Base-by-base conservation (phyloP, 2,113 vertebrate species). In the Corythaixoides concolor region DNA sequence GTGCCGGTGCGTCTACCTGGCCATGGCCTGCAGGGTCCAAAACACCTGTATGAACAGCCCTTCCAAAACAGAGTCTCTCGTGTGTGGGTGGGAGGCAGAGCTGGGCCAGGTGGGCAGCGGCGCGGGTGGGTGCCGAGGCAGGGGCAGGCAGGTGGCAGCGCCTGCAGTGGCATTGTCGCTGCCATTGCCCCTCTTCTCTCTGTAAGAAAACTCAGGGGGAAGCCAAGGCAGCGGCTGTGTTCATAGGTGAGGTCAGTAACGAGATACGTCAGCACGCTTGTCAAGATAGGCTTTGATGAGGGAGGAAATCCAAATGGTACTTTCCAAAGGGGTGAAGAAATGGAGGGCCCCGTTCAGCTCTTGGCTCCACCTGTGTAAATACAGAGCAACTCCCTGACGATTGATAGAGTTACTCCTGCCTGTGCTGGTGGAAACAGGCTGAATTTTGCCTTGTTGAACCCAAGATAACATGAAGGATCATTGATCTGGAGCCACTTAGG, bases 161-260 rank as follows among this genome's bases (percentile, higher is more conserved):
- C 20, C 49, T 11, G 16, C 3, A 1, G 24, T 15, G 35, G 15
- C 66, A 22, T 24, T 0, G 0, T 33, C 6, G 3, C 60, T 82
- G 53, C 79, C 11, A 9, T 39, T 11, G 39, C 18, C 52, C 30
- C 47, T 93, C 47, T 88, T 53, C 15, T 26, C 58, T 21, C 35
- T 50, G 2, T 4, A 5, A 28, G 43, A 79, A 74, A 67, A 32
- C 11, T 35, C 52, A 35, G 16, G 24, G 63, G 32, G 66, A 64
- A 72, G 26, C 59, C 52, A 47, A 70, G 50, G n/a, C 0, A 20
- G 47, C 13, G 10, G 20, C 37, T 55, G 33, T 2, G 1, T 33
- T 60, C 0, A 0, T 22, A 4, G 7, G 2, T 33, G 64, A 63
- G 47, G 17, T 37, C 33, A 58, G 58, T 5, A 39, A 56, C 15